Conservation (phyloP, 2,797 vertebrate genomes). For the Chiropotes sagulatus region DNA sequence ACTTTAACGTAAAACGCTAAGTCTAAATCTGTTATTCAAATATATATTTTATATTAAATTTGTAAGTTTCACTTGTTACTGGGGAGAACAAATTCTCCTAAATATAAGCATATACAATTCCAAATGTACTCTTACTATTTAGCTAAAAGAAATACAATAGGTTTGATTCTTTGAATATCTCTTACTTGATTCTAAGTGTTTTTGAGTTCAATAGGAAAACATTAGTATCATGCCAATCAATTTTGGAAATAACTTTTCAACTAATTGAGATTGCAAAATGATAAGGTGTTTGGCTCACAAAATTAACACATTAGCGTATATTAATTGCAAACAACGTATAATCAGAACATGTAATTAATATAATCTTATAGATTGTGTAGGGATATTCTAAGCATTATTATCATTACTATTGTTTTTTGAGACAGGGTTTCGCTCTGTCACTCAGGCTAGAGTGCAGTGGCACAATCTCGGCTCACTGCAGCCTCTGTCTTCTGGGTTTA, state of each 20-base stretch:
- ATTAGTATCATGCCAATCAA: neutral
- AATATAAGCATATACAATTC: neutral
- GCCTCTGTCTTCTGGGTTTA: too few relatives aligned
- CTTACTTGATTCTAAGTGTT: neutral
- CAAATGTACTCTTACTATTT: neutral
- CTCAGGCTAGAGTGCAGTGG: too few relatives aligned
- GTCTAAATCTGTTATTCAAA: neutral
- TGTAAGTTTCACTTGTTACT: neutral
- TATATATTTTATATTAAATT: neutral
- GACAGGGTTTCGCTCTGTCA: too few relatives aligned
- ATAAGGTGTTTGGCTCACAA: neutral
- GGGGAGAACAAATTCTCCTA: neutral
- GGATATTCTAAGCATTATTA: neutral
- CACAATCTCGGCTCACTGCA: too few relatives aligned
- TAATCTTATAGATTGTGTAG: neutral
- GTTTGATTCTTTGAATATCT: neutral
- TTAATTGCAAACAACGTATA: neutral
- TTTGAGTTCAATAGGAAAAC: neutral
- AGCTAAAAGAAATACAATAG: neutral
- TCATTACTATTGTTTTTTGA: neutral
- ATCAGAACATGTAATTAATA: neutral
- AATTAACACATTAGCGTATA: neutral
- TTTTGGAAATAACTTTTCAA: constrained; percentile 5
- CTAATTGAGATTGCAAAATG: neutral
- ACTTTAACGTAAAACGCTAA: neutral